Evolutionary conservation across 2,797 vertebrate species (phyloP).

Genomic region (Delichon dasypus): DNA sequence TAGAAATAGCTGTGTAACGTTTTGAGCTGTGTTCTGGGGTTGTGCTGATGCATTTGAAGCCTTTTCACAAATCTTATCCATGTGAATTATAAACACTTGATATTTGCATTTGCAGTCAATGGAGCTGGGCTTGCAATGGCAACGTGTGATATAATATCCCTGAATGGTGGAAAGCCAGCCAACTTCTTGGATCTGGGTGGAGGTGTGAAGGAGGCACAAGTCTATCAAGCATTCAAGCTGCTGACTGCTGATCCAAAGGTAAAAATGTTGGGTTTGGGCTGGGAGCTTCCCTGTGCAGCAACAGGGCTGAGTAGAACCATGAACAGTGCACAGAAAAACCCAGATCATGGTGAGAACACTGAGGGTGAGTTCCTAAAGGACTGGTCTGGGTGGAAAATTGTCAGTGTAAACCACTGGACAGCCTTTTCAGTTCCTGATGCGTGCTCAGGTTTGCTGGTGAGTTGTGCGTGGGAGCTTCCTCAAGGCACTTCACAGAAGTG

Average conservation of each 20-base stretch:
- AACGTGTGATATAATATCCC: conserved; percentile 96
- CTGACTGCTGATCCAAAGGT: conserved; percentile 97
- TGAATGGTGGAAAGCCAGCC: conserved; percentile 95
- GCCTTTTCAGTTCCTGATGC: neutral
- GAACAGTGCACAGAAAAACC: neutral
- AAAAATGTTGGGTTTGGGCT: conserved; percentile 11
- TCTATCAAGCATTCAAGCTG: conserved; percentile 96
- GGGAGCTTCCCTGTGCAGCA: neutral
- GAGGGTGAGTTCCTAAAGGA: neutral
- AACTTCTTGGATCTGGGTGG: conserved; percentile 98
- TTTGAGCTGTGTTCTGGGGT: neutral
- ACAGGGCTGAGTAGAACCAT: neutral
- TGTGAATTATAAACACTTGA: neutral
- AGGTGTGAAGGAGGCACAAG: conserved; percentile 94
- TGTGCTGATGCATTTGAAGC: neutral
- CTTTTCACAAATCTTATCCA: neutral
- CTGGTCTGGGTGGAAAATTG: fast-evolving
- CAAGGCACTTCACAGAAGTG: neutral
- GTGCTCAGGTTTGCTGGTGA: neutral
- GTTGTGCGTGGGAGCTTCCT: neutral
- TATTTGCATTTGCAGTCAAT: conserved; percentile 84
- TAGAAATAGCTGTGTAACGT: neutral
- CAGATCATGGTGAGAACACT: neutral
- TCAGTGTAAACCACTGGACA: neutral
- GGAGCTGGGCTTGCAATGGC: conserved; percentile 98